phyloP scores from a whole-genome alignment of 2,888 invertebrate species.

The Leptopilina syphax region DNA sequence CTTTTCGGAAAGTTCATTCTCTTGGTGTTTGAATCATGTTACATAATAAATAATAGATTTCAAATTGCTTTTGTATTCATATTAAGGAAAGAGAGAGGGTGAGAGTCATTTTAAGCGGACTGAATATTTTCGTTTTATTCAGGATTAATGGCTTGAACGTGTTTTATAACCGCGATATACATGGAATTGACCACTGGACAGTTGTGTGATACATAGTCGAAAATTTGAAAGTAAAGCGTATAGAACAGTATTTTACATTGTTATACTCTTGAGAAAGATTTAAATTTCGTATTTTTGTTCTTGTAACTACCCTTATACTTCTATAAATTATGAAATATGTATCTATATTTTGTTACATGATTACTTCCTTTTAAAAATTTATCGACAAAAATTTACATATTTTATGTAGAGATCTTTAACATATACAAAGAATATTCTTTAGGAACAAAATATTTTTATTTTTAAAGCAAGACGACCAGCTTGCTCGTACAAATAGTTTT shows the following conservation, averaged over 20 bases:
- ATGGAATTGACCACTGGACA: slow-evolving; percentile 73
- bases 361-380: no score
- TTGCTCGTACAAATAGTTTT: no score
- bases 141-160: slow-evolving; percentile 76
- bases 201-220: slow-evolving; percentile 71
- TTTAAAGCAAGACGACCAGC: no score
- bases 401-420: no score
- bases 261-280: slow-evolving; percentile 66
- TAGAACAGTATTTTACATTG: slow-evolving; percentile 46
- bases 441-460: no score
- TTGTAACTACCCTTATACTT: no score
- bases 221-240: slow-evolving; percentile 73
- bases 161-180: slow-evolving; percentile 70
- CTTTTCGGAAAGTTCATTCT: not conserved
- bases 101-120: slow-evolving; percentile 63
- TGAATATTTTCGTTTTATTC: slow-evolving; percentile 75
- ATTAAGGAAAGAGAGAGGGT: slow-evolving; percentile 67
- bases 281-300: slow-evolving; percentile 63
- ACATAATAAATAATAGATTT: slow-evolving; percentile 73
- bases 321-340: no score
- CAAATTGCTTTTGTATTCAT: slow-evolving; percentile 76
- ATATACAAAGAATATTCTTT: no score
- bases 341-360: no score
- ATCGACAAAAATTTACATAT: no score
- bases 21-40: slow-evolving; percentile 43